These are phyloP conservation scores for Tetragonula carbonaria DNA, from an alignment of 2,888 invertebrate genomes.

Conservation along the genomic window DNA sequence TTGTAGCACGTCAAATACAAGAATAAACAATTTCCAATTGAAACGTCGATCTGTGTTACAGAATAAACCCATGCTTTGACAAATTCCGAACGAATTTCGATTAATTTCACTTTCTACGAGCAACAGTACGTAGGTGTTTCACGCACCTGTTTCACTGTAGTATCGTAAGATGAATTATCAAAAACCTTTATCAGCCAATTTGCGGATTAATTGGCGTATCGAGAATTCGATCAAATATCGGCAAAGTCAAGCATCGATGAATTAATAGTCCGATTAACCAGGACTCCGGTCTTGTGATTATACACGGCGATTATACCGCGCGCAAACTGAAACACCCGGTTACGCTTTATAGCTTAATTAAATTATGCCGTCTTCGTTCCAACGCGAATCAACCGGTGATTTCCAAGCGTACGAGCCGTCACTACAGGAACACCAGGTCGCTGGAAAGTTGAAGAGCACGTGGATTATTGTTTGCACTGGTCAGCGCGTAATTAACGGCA, in stretches of 20 bases:
- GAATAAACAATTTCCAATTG: no score
- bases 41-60: no score
- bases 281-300: conserved; percentile 31
- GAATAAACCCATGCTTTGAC: no score
- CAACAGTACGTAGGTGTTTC: no score
- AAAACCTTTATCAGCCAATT: background rate
- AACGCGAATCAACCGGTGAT: conserved; percentile 3
- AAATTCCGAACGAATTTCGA: no score
- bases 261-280: conserved; percentile 32
- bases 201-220: background rate
- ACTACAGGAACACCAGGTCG: background rate
- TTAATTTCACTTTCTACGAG: no score
- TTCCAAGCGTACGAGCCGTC: background rate
- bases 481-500: background rate
- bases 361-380: conserved; percentile 17
- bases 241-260: conserved; percentile 18
- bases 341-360: conserved; percentile 26
- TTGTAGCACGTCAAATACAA: no score
- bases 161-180: background rate
- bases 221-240: background rate
- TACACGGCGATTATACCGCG: conserved; percentile 31
- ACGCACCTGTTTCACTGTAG: background rate
- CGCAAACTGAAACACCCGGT: conserved; percentile 35
- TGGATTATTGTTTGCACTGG: conserved; percentile 2
- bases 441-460: background rate